Conservation (phyloP, 2,888 invertebrate species). For the Pseudococcus longispinus region DNA sequence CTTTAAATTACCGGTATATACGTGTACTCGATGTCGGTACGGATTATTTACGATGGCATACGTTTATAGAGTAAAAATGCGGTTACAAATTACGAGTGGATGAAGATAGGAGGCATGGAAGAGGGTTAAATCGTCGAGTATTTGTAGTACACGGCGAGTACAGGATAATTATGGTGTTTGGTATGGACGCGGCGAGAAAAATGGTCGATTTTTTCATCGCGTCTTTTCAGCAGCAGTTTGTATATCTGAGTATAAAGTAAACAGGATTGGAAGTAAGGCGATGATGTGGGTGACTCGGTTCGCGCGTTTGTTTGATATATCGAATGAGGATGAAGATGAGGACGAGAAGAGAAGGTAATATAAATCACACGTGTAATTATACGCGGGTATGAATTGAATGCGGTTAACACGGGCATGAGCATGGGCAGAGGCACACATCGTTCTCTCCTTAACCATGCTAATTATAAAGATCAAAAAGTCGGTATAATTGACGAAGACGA, state of each 20-base stretch:
- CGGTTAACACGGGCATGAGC: neutral
- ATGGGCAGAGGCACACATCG: neutral
- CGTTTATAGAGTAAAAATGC: neutral
- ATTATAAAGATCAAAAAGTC: neutral
- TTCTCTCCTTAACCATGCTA: neutral
- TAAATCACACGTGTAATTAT: neutral
- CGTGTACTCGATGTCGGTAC: neutral
- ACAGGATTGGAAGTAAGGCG: neutral
- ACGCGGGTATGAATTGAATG: neutral
- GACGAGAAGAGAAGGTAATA: neutral
- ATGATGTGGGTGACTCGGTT: neutral
- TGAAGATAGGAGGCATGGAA: neutral
- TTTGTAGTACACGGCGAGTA: neutral
- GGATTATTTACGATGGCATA: neutral
- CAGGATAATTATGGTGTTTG: neutral
- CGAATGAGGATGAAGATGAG: neutral
- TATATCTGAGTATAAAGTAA: neutral
- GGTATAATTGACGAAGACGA: neutral
- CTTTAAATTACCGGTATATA: conserved; percentile 1
- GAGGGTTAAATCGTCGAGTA: neutral
- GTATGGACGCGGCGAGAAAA: neutral
- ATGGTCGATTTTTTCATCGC: neutral
- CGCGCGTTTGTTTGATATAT: neutral
- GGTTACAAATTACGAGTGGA: neutral
- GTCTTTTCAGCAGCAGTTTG: neutral